phyloP scores from a whole-genome alignment of 2,797 vertebrate genomes.

The Gephyroberyx darwinii region DNA sequence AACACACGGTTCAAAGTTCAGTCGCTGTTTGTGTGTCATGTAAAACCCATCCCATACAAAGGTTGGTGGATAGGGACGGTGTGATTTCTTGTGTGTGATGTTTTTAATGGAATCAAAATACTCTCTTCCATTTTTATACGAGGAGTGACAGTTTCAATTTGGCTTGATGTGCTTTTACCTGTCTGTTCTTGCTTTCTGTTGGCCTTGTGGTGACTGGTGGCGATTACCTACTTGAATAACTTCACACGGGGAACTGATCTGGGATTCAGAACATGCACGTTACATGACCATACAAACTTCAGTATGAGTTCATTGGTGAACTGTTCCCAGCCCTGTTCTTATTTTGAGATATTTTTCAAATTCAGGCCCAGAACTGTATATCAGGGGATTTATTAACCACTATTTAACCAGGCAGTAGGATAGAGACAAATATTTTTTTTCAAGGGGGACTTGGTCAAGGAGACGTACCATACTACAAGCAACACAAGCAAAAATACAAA shows the following conservation, averaged over 20 bases:
- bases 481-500: slow-evolving; percentile 47
- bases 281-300: not conserved
- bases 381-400: no score
- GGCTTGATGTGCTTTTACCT: not conserved
- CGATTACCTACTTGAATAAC: not conserved
- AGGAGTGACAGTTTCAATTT: slow-evolving; percentile 15
- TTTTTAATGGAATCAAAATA: slow-evolving; percentile 31
- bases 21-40: slow-evolving; percentile 27
- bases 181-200: not conserved
- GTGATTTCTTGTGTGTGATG: not conserved
- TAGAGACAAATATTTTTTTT: slow-evolving; percentile 32
- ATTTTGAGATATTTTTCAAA: no score
- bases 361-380: no score
- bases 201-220: not conserved
- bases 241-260: not conserved
- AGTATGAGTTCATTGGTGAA: not conserved
- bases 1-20: slow-evolving; percentile 47
- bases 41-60: not conserved
- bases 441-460: slow-evolving; percentile 27
- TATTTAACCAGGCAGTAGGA: slow-evolving; percentile 24
- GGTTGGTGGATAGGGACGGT: slow-evolving; percentile 20
- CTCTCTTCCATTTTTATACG: not conserved
- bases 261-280: not conserved
- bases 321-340: not conserved
- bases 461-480: slow-evolving; percentile 27